Conservation (phyloP, 2,797 vertebrate species). For the Sciaenops ocellatus region DNA sequence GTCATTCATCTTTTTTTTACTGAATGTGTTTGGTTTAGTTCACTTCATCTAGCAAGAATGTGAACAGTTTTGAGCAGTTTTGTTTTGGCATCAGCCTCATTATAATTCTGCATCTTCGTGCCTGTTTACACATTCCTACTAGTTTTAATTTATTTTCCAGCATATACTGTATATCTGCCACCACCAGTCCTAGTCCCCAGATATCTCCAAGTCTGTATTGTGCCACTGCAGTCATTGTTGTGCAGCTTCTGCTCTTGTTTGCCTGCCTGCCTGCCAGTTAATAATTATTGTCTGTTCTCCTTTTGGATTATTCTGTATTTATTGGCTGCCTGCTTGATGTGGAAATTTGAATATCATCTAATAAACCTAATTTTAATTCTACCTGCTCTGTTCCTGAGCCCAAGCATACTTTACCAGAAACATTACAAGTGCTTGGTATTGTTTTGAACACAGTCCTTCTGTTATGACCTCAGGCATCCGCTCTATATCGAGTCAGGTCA, state of each 20-base stretch:
- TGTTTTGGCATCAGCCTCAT: neutral
- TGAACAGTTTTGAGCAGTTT: neutral
- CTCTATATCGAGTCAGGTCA: neutral
- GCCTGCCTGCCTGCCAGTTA: neutral
- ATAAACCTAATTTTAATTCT: neutral
- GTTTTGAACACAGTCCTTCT: neutral
- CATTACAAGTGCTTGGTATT: neutral
- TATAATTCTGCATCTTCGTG: neutral
- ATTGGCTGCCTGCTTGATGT: conserved; percentile 7
- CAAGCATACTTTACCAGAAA: neutral
- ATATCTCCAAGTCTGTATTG: neutral
- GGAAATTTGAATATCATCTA: conserved; percentile 20
- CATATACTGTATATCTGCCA: neutral
- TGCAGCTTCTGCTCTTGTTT: conserved; percentile 16
- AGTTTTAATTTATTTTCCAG: conserved; percentile 10
- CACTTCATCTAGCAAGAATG: neutral
- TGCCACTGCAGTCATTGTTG: neutral
- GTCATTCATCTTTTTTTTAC: neutral
- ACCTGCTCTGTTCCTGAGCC: neutral
- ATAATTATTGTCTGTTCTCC: neutral
- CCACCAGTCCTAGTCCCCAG: neutral
- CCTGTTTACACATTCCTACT: neutral
- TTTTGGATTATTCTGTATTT: conserved; percentile 9
- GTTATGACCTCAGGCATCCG: neutral
- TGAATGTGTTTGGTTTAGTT: neutral